These are phyloP conservation scores for Ectobius pallidus DNA, from an alignment of 2,888 invertebrate species.

Conservation along the genomic window DNA sequence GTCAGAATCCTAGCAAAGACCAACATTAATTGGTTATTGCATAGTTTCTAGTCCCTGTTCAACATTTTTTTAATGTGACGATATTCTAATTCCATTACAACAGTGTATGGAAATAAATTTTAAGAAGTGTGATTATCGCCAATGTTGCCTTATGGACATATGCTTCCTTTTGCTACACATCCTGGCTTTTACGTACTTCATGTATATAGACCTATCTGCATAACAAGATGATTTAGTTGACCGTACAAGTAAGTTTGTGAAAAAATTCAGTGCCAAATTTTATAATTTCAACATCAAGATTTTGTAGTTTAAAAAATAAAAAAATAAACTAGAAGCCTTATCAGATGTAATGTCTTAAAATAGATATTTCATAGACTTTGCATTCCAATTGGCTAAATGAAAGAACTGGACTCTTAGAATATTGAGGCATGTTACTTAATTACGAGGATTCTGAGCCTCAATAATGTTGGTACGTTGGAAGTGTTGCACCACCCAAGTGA, in stretches of 20 bases:
- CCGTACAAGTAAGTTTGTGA: neutral
- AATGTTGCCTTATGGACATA: conserved; percentile 39
- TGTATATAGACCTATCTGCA: conserved; percentile 20
- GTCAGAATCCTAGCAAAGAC: conserved; percentile 1
- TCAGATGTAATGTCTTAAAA: neutral
- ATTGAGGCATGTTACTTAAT: conserved; percentile 2
- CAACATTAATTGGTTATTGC: neutral
- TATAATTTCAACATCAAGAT: neutral
- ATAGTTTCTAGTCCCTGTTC: conserved; percentile 33
- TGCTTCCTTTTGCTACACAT: conserved; percentile 37
- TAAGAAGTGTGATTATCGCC: conserved; percentile 36
- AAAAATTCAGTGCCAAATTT: conserved; percentile 9
- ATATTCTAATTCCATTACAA: conserved; percentile 5
- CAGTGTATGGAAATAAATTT: conserved; percentile 9
- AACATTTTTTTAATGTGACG: conserved; percentile 14
- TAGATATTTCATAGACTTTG: neutral
- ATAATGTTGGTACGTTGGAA: no score
- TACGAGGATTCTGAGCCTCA: neutral
- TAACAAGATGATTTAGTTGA: neutral
- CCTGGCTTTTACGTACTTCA: conserved; percentile 28
- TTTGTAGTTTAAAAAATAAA: neutral
- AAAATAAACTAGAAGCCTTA: neutral
- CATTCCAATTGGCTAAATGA: neutral
- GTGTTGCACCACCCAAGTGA: no score
- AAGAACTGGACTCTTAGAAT: neutral